phyloP scores from a whole-genome alignment of 1,140 invertebrate genomes.

The Tenebrio molitor region DNA sequence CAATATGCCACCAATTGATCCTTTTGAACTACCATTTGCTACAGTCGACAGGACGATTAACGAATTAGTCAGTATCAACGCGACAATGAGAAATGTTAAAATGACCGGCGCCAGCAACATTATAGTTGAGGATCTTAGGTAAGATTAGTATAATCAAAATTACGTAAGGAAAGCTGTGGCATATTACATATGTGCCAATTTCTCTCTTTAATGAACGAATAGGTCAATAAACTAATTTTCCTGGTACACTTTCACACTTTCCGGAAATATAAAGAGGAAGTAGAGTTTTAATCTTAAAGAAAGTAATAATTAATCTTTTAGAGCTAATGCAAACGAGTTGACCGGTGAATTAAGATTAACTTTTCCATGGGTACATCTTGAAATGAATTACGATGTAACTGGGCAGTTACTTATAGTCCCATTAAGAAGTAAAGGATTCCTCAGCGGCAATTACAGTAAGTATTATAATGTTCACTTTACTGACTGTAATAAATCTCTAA shows the following conservation, averaged over 20 bases:
- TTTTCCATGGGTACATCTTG: conserved; percentile 72
- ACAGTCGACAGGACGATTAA: conserved; percentile 75
- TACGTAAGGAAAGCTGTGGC: no score
- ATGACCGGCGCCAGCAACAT: conserved; percentile 74
- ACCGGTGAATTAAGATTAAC: conserved; percentile 71
- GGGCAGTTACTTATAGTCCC: conserved; percentile 76
- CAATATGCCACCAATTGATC: conserved; percentile 76
- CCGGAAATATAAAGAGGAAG: background rate
- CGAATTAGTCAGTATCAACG: conserved; percentile 75
- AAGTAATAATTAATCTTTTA: conserved; percentile 61
- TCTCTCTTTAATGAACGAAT: background rate
- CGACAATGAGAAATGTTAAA: conserved; percentile 75
- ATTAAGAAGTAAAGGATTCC: conserved; percentile 75
- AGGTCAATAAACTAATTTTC: conserved; percentile 35
- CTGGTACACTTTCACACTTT: conserved; percentile 8
- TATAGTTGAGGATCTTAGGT: conserved; percentile 76
- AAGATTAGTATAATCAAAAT: conserved; percentile 58
- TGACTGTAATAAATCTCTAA: no score
- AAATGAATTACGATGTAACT: conserved; percentile 77
- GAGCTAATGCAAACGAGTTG: conserved; percentile 74
- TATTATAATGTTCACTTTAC: conserved; percentile 50
- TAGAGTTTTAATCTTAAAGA: no score
- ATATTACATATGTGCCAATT: conserved; percentile 4
- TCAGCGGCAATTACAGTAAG: conserved; percentile 81
- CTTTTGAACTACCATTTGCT: conserved; percentile 73